Evolutionary conservation across 1,140 invertebrate species (phyloP).

Genomic region (Pantala flavescens): DNA sequence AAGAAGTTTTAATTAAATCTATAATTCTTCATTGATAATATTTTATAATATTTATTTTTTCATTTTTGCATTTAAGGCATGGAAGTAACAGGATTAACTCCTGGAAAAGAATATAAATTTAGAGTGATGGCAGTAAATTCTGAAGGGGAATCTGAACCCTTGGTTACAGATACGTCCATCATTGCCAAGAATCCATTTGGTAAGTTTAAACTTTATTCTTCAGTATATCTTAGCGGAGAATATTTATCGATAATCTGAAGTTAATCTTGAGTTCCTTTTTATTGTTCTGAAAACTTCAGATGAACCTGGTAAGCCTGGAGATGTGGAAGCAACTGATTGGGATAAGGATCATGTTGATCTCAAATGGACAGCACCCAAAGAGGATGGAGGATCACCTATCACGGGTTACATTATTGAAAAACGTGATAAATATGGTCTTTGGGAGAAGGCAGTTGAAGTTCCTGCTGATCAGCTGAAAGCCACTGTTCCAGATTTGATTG

Average conservation of each 20-base stretch:
- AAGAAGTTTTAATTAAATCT: too few species aligned
- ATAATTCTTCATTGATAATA: too few species aligned
- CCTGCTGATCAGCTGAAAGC: constrained; percentile 70
- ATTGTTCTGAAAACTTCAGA: constrained; percentile 38
- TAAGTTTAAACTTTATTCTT: constrained; percentile 31
- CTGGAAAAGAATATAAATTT: constrained; percentile 89
- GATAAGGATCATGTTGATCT: constrained; percentile 90
- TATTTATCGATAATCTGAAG: not conserved
- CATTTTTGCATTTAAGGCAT: constrained; percentile 38
- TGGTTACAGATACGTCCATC: constrained; percentile 76
- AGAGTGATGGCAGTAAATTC: constrained; percentile 90
- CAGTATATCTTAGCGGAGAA: not conserved
- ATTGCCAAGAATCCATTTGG: constrained; percentile 93
- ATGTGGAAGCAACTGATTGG: constrained; percentile 88
- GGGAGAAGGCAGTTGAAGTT: constrained; percentile 81
- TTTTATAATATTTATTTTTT: too few species aligned
- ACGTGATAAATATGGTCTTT: constrained; percentile 88
- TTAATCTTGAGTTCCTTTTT: not conserved
- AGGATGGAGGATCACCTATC: constrained; percentile 78
- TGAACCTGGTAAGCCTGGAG: constrained; percentile 84
- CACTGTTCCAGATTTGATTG: constrained; percentile 77
- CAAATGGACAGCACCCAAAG: constrained; percentile 67
- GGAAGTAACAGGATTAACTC: constrained; percentile 76
- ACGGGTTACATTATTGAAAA: constrained; percentile 82
- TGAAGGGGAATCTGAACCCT: constrained; percentile 89